Conservation (phyloP, 2,888 invertebrate species). For the Agonopterix subpropinquella region DNA sequence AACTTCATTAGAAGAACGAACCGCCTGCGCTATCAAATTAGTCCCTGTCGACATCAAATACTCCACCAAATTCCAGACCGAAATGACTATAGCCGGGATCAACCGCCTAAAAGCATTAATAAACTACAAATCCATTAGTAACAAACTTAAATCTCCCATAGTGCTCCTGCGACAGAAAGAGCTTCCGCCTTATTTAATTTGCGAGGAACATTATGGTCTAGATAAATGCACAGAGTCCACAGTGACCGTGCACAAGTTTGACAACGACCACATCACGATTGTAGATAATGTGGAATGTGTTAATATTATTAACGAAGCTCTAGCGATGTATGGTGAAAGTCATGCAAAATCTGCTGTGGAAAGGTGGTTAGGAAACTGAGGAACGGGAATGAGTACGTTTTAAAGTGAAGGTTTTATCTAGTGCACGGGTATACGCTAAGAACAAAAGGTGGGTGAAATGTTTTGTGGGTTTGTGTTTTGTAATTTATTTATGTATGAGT, state of each 20-base stretch:
- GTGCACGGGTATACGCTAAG: too few relatives aligned
- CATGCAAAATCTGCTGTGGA: too few relatives aligned
- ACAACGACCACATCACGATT: slow-evolving; percentile 1
- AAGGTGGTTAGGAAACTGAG: too few relatives aligned
- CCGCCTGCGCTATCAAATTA: slow-evolving; percentile 61
- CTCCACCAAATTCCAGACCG: slow-evolving; percentile 37
- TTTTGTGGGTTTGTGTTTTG: too few relatives aligned
- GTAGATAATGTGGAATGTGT: not conserved
- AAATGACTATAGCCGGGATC: slow-evolving; percentile 41
- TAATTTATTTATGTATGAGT: too few relatives aligned
- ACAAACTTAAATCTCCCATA: slow-evolving; percentile 1
- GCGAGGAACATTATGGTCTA: not conserved
- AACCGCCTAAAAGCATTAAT: slow-evolving; percentile 59
- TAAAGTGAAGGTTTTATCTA: too few relatives aligned
- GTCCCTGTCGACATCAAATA: slow-evolving; percentile 51
- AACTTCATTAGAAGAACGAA: slow-evolving; percentile 74
- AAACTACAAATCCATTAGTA: not conserved
- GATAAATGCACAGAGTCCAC: not conserved
- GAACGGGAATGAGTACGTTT: too few relatives aligned
- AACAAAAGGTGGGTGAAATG: too few relatives aligned
- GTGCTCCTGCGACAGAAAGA: not conserved
- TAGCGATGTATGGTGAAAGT: not conserved
- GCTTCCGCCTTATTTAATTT: not conserved
- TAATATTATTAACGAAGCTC: not conserved
- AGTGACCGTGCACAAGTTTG: slow-evolving; percentile 1